Base-by-base conservation (phyloP, 1,140 invertebrate species). In the Diorhabda sublineata region DNA sequence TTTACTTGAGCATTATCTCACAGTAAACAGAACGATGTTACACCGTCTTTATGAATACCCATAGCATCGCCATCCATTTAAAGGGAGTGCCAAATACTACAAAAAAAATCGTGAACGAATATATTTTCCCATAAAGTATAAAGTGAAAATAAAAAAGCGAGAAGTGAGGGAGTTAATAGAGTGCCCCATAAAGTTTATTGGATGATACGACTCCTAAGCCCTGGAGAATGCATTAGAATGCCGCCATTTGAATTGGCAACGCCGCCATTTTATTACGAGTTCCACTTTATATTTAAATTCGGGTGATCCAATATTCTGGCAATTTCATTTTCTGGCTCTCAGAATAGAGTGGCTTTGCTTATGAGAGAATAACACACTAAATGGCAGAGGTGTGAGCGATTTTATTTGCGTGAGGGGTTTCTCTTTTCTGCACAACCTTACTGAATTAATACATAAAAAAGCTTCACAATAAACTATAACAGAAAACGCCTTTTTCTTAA, bases 221-320 rank as follows among this genome's bases (percentile, higher is more conserved):
- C 42, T 45, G n/a, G 68, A 62, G 62, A 69, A 60, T 62, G 68
- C 72, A 67, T 67, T 66, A 61, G 66, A 73, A 63, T 66, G 57
- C 59, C 58, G 68, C 69, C 68, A 74, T 74, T 74, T 70, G 70
- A 68, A 74, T 70, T 65, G 60, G 67, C 65, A 58, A 68, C 64
- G 58, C 26, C 70, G 70, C 70, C 73, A 70, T 76, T 76, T 76
- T 76, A 76, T 76, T 76, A 74, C 73, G 67, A 70, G 72, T 71
- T 72, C 75, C 73, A 75, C 75, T 76, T 76, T 76, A 76, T 76
- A 76, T 76, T 76, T 76, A 76, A 76, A 76, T 76, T 74, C 70
- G 58, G 71, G 71, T 68, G 71, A 74, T 74, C 69, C 75, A 73
- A 76, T 76, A 74, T 74, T 74, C 75, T 67, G 64, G 71, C 71